A percentile compares a stretch with the other conserved stretches of the same genome.
These are phyloP conservation scores for Tetraodon nigroviridis DNA, from an alignment of 2,113 vertebrate genomes.

Conservation along the genomic window DNA sequence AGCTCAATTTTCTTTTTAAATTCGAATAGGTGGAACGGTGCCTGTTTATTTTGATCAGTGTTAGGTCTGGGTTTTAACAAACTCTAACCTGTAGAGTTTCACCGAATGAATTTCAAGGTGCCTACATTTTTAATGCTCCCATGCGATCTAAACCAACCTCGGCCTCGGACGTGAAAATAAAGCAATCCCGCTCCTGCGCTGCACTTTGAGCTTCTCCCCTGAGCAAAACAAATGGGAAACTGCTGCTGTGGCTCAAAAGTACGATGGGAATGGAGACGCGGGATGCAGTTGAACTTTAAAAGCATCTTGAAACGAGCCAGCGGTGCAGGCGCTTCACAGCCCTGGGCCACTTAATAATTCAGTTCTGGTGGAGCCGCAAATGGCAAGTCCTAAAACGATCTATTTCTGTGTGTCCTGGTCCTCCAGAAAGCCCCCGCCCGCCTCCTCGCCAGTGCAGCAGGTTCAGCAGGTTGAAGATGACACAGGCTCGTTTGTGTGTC, in stretches of 20 bases:
- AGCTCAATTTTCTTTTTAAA: background rate
- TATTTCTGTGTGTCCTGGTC: conserved; percentile 38
- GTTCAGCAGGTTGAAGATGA: too few species aligned
- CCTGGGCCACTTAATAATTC: conserved; percentile 58
- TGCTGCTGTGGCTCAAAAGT: conserved; percentile 19
- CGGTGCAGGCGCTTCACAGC: conserved; percentile 39
- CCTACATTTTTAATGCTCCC: conserved; percentile 5
- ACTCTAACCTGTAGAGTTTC: background rate
- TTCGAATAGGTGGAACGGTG: background rate
- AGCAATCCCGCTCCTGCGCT: background rate
- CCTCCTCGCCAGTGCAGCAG: conserved; percentile 15
- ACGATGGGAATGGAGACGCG: conserved; percentile 4
- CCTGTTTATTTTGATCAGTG: background rate
- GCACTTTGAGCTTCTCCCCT: background rate
- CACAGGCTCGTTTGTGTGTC: too few species aligned
- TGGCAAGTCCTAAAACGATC: conserved; percentile 45
- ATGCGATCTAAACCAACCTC: background rate
- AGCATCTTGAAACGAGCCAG: conserved; percentile 42
- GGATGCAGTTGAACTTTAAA: conserved; percentile 42
- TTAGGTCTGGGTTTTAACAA: too few species aligned
- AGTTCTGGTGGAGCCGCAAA: conserved; percentile 36
- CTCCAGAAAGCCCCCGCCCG: conserved; percentile 27
- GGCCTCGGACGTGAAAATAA: conserved; percentile 15
- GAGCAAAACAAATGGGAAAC: conserved; percentile 29
- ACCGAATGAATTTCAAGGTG: background rate